A percentile compares a stretch with the other conserved stretches of the same genome.
phyloP scores from a whole-genome alignment of 2,888 invertebrate species.

The Drosophila atripex region DNA sequence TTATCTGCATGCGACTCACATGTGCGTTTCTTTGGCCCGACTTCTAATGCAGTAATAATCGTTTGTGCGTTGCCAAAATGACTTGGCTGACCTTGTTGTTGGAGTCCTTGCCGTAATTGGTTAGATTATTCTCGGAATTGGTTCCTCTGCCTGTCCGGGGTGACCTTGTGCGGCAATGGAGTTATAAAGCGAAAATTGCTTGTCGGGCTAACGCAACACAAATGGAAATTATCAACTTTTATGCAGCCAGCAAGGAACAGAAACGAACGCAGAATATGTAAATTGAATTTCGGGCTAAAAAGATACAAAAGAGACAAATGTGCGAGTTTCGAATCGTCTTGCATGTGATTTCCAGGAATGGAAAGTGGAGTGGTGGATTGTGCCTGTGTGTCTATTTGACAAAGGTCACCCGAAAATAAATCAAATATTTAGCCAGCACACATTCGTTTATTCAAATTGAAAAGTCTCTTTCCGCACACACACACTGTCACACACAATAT shows the following conservation, averaged over 20 bases:
- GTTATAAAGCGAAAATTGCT: slow-evolving; percentile 74
- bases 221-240: slow-evolving; percentile 67
- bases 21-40: slow-evolving; percentile 25
- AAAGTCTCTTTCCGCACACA: slow-evolving; percentile 55
- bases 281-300: slow-evolving; percentile 66
- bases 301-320: slow-evolving; percentile 65
- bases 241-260: slow-evolving; percentile 14
- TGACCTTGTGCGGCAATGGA: slow-evolving; percentile 58
- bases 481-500: slow-evolving; percentile 5
- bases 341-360: slow-evolving; percentile 7
- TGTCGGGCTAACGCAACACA: slow-evolving; percentile 50
- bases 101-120: slow-evolving; percentile 60
- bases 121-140: slow-evolving; percentile 75
- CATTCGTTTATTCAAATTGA: slow-evolving; percentile 75
- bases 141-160: slow-evolving; percentile 37
- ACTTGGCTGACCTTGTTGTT: slow-evolving; percentile 69
- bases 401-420: slow-evolving; percentile 76
- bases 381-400: slow-evolving; percentile 55
- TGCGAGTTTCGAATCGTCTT: slow-evolving; percentile 13
- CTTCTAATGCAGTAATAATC: slow-evolving; percentile 74
- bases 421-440: slow-evolving; percentile 67
- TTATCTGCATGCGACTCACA: slow-evolving; percentile 71
- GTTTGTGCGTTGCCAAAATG: slow-evolving; percentile 74
- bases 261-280: slow-evolving; percentile 38
- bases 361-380: slow-evolving; percentile 23